Evolutionary conservation across 2,888 invertebrate genomes (phyloP).

Genomic region (Hemaris fuciformis): DNA sequence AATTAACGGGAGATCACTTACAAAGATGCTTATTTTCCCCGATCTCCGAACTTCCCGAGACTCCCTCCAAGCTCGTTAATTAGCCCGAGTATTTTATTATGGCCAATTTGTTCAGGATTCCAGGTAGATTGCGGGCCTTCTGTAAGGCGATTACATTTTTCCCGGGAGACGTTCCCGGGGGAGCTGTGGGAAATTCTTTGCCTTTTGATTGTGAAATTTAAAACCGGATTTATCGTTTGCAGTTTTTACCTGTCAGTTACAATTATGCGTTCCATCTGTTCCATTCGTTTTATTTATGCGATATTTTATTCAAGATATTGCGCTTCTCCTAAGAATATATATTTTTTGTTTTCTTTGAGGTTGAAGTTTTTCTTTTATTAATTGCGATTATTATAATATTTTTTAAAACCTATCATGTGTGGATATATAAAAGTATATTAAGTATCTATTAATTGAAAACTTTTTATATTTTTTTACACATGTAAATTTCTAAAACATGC

Average conservation of each 20-base stretch:
- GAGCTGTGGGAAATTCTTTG: slow-evolving; percentile 23
- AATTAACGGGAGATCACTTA: slow-evolving; percentile 7
- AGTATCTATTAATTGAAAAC: too few relatives aligned
- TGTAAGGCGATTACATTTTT: slow-evolving; percentile 46
- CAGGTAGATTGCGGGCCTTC: slow-evolving; percentile 60
- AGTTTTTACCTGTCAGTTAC: slow-evolving; percentile 7
- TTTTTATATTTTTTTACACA: background rate
- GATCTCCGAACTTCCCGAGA: slow-evolving; percentile 1
- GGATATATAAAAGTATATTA: too few relatives aligned
- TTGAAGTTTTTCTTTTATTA: background rate
- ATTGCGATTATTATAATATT: too few relatives aligned
- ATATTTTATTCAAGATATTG: background rate
- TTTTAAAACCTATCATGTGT: background rate
- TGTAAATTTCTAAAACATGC: too few relatives aligned
- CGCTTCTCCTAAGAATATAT: background rate
- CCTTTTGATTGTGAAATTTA: slow-evolving; percentile 14
- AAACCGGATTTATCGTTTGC: slow-evolving; percentile 14
- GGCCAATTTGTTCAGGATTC: slow-evolving; percentile 75
- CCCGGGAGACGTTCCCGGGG: slow-evolving; percentile 20
- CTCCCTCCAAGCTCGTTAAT: slow-evolving; percentile 56
- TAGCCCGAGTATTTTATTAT: slow-evolving; percentile 75
- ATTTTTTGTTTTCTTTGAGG: background rate
- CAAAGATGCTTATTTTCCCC: slow-evolving; percentile 7
- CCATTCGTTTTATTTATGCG: background rate
- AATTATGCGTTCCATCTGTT: background rate